Evolutionary conservation across 2,888 invertebrate species (phyloP).

Genomic region (Alloplasta piceator): DNA sequence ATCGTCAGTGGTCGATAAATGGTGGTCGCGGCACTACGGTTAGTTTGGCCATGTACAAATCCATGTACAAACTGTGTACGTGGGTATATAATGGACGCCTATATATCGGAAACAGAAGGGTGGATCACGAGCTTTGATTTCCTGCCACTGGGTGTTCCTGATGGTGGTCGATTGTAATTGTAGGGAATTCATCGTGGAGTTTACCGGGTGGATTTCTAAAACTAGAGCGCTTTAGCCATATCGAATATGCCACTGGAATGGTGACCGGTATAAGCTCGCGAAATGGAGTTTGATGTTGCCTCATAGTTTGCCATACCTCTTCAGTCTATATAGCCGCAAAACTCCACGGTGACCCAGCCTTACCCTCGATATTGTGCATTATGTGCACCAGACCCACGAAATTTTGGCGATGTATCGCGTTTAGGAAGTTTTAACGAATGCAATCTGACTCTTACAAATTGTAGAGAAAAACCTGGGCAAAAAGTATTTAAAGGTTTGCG

Average conservation of each 20-base stretch:
- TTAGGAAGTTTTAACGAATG: too few relatives aligned
- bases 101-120: constrained; percentile 33
- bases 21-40: constrained; percentile 34
- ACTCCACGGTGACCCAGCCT: not conserved
- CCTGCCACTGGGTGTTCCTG: constrained; percentile 27
- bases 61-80: not conserved
- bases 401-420: too few relatives aligned
- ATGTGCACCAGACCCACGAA: too few relatives aligned
- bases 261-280: constrained; percentile 20
- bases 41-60: constrained; percentile 8
- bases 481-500: too few relatives aligned
- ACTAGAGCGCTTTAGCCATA: constrained; percentile 13
- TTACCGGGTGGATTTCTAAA: constrained; percentile 22
- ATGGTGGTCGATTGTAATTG: constrained; percentile 36
- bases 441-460: too few relatives aligned
- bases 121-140: constrained; percentile 50
- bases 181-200: constrained; percentile 11
- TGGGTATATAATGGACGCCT: not conserved
- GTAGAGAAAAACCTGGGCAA: too few relatives aligned
- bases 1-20: constrained; percentile 45
- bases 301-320: not conserved
- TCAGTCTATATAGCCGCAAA: not conserved
- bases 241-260: not conserved
- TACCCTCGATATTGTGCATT: not conserved
- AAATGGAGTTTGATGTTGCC: constrained; percentile 2